Evolutionary conservation across 2,797 vertebrate genomes (phyloP).

Genomic region (Coilia nasus): DNA sequence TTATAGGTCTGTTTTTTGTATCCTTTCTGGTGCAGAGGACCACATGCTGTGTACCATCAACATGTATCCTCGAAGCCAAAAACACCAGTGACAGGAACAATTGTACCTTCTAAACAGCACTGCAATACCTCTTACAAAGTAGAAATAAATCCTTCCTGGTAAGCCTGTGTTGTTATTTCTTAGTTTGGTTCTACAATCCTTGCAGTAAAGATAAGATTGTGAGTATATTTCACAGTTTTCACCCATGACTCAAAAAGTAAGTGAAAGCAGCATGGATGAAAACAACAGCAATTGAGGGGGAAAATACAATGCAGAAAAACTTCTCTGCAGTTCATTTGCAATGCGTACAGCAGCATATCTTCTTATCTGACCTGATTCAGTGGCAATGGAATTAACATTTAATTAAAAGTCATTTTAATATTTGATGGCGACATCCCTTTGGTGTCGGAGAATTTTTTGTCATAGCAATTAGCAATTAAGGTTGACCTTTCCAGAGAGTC

Average conservation of each 20-base stretch:
- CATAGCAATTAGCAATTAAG: conserved; percentile 48
- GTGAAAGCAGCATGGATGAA: neutral
- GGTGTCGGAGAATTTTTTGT: conserved; percentile 34
- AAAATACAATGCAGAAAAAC: neutral
- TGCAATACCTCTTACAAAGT: neutral
- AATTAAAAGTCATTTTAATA: conserved; percentile 53
- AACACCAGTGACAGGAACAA: neutral
- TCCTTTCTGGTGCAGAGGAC: neutral
- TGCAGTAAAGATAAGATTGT: no score
- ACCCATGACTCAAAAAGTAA: no score
- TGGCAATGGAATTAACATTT: conserved; percentile 32
- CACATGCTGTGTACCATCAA: neutral
- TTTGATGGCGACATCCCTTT: conserved; percentile 37
- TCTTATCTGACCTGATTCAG: neutral
- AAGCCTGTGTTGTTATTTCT: no score
- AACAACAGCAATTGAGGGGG: neutral
- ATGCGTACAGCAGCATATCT: neutral
- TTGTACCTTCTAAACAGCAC: neutral
- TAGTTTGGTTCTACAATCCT: no score
- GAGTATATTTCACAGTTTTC: no score
- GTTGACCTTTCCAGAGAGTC: conserved; percentile 52
- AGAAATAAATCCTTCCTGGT: no score
- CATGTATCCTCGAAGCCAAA: neutral
- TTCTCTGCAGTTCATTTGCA: neutral
- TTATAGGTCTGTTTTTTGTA: neutral